Percentiles rank a stretch among this genome's conserved stretches.
phyloP scores from a whole-genome alignment of 2,888 invertebrate species.

The Lottia scabra region DNA sequence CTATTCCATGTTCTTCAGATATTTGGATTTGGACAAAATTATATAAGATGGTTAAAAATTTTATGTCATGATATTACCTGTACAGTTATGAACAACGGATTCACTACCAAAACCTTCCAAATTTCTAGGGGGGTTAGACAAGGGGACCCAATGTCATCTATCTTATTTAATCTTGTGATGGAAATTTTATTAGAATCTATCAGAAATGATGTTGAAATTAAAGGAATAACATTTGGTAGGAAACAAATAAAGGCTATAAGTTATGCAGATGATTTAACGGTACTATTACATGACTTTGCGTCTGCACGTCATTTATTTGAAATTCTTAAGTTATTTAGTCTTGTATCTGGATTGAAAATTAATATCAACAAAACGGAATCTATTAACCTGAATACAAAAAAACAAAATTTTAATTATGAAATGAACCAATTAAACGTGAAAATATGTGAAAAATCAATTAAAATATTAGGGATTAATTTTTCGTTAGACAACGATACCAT shows the following conservation, averaged over 20 bases:
- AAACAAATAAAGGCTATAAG: neutral
- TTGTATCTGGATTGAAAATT: neutral
- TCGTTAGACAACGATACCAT: neutral
- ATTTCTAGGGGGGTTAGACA: no score
- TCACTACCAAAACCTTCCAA: no score
- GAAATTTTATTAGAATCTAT: no score
- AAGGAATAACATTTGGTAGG: neutral
- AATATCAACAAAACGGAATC: neutral
- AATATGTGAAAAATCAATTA: neutral
- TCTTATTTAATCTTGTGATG: no score
- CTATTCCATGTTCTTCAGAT: neutral
- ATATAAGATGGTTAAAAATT: neutral
- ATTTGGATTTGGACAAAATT: neutral
- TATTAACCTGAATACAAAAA: neutral
- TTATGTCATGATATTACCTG: neutral
- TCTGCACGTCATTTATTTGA: neutral
- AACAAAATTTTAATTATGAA: neutral
- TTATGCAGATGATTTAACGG: neutral
- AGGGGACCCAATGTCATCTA: no score
- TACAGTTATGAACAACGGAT: neutral
- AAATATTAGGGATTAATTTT: neutral
- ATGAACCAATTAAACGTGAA: neutral
- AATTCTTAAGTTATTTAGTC: neutral
- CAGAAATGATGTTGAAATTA: neutral
- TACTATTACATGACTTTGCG: no score